Evolutionary conservation across 2,888 invertebrate genomes (phyloP).

Genomic region (Eurois occulta): DNA sequence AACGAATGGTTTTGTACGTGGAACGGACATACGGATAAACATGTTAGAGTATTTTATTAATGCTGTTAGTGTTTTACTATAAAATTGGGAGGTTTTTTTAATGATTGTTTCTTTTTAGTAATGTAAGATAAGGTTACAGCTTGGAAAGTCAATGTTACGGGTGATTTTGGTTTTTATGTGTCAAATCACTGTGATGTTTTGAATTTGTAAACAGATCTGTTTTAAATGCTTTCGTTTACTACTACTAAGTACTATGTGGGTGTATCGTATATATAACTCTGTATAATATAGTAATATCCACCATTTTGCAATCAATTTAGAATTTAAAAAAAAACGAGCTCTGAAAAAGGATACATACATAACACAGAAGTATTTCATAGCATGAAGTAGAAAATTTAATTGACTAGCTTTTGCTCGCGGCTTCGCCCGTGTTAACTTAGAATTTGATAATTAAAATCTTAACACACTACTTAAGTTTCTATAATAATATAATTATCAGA

Average conservation of each 20-base stretch:
- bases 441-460: no score
- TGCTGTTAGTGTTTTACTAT: slow-evolving; percentile 57
- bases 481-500: no score
- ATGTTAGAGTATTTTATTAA: slow-evolving; percentile 69
- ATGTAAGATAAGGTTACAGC: slow-evolving; percentile 40
- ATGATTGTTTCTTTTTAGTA: slow-evolving; percentile 23
- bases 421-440: no score
- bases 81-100: slow-evolving; percentile 46
- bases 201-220: slow-evolving; percentile 2
- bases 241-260: not conserved
- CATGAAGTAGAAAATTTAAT: no score
- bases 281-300: not conserved
- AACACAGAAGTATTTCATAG: no score
- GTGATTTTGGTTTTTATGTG: slow-evolving; percentile 34
- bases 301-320: not conserved
- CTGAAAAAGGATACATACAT: not conserved
- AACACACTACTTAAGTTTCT: no score
- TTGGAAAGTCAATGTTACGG: slow-evolving; percentile 32
- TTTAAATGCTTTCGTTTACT: not conserved
- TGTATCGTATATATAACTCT: not conserved
- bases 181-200: slow-evolving; percentile 27
- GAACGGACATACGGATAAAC: slow-evolving; percentile 67
- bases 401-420: no score
- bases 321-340: not conserved
- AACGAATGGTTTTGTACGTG: slow-evolving; percentile 66